phyloP scores from a whole-genome alignment of 2,113 vertebrate species.

The Corvus hawaiiensis region DNA sequence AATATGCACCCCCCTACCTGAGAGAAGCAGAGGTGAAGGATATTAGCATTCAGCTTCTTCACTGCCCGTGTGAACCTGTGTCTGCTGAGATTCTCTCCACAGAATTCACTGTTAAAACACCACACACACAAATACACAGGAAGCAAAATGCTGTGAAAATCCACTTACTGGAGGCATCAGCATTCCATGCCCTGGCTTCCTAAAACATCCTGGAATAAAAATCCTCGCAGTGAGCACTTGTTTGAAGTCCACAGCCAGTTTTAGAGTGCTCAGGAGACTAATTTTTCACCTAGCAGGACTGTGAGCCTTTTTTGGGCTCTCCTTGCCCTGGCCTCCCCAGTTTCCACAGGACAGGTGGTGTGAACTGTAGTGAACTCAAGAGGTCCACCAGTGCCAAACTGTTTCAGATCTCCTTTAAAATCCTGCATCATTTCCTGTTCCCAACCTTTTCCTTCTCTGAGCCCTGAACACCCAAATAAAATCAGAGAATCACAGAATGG shows the following conservation, averaged over 20 bases:
- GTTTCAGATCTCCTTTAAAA: background rate
- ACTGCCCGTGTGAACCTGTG: slow-evolving; percentile 92
- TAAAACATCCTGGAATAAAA: background rate
- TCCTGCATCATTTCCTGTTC: background rate
- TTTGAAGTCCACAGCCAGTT: background rate
- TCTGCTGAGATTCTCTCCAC: slow-evolving; percentile 92
- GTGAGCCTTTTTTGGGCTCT: background rate
- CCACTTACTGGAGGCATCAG: background rate
- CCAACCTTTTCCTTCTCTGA: background rate
- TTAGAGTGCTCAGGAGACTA: background rate
- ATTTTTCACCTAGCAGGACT: background rate
- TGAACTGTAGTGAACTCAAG: background rate
- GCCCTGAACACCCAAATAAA: background rate
- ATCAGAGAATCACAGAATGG: background rate
- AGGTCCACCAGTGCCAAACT: background rate
- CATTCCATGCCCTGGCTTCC: background rate
- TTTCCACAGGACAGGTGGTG: background rate
- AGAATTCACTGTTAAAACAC: slow-evolving; percentile 86
- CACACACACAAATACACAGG: background rate
- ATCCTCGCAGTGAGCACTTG: accelerated
- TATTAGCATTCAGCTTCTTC: slow-evolving; percentile 94
- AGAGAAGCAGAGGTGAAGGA: slow-evolving; percentile 96
- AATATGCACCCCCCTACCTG: slow-evolving; percentile 77
- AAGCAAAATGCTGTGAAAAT: background rate
- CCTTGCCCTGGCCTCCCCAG: background rate